Evolutionary conservation across 2,113 vertebrate genomes (phyloP), one percentile per base, ranked within the genome.

Genomic region (Brevimyrus niger): DNA sequence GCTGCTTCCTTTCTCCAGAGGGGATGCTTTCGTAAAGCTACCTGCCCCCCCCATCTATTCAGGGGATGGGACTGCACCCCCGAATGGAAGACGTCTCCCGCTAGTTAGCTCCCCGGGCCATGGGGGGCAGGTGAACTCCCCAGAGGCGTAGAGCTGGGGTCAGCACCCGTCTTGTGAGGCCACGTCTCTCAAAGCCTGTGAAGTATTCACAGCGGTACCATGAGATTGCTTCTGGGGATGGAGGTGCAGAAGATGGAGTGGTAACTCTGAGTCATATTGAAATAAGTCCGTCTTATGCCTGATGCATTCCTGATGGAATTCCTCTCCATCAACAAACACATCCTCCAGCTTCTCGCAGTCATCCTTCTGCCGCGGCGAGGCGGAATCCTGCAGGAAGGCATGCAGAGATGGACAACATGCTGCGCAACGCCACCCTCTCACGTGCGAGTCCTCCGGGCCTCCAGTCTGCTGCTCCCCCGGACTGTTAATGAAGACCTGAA

Each of bases 401-500:
- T 38, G 73, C 35, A 42, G 13, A 42, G 27, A 17, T 38, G 73
- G 15, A 10, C 23, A 9, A n/a, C 27, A 69, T 11, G 9, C 65
- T 27, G 27, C 0, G 3, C 17, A 17, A 2, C 13, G 35, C 13
- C 31, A 65, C 44, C 50, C 46, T 84, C 17, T 76, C 89, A 88
- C 53, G 53, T 76, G 91, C 89, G 89, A 90, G 85, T 89, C 15
- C 21, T 46, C 87, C 87, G 35, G 55, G 87, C 86, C 38, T 55
- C 86, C 48, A 23, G 65, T 86, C 85, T 89, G 91, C 92, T 91
- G 89, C 91, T 91, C 76, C 89, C 93, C 90, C 91, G 23, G 92
- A 91, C 92, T 93, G 89, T 51, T 92, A 92, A 92, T 91, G 73
- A 55, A 89, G 88, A 51, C 89, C 53, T 44, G 55, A 50, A 91